Evolutionary conservation across 2,888 invertebrate species (phyloP), one percentile per base, ranked within the genome.

Genomic region (Saturnia pavonia): DNA sequence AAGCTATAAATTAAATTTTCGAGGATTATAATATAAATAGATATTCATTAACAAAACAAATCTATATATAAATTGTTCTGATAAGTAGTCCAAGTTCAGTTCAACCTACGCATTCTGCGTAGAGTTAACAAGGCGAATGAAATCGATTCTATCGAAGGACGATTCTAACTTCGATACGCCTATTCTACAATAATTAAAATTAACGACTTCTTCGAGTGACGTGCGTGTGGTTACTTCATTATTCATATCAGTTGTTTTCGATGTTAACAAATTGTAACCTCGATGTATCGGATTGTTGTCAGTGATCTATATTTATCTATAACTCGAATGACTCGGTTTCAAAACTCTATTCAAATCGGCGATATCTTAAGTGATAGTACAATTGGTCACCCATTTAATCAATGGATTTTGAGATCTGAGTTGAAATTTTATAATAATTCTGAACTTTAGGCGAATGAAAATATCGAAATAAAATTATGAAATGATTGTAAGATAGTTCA

Each of bases 81-180:
- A 34, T 40, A 34, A 34, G n/a, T n/a, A 19, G 16, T 63, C 63
- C 19, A 19, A 63, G 40, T 40, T 19, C 11, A 19, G 65, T 65
- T 65, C 40, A n/a, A 40, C 65, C 65, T 40, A 65, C 65, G 65
- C 65, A n/a, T 65, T 40, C 40, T 65, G 40, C 16, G 19, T 65
- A 9, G 40, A 65, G 40, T 34, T 65, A 65, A 65, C 65, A 65
- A 65, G 65, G 65, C 65, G 40, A n/a, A 65, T n/a, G n/a, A 40
- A 65, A 65, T 65, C 65, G 65, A 65, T 65, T 11, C n/a, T 65
- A 65, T 65, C 65, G 65, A 65, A 65, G 65, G 65, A 40, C 19
- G 65, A n/a, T 27, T n/a, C 40, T n/a, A 1, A 40, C 65, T 34
- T 19, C 65, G 40, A 65, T n/a, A 65, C 65, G 65, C 65, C 65